Evolutionary conservation across 35 echinoderm and acorn worm species (phyloP).

Genomic region (Apostichopus californicus): DNA sequence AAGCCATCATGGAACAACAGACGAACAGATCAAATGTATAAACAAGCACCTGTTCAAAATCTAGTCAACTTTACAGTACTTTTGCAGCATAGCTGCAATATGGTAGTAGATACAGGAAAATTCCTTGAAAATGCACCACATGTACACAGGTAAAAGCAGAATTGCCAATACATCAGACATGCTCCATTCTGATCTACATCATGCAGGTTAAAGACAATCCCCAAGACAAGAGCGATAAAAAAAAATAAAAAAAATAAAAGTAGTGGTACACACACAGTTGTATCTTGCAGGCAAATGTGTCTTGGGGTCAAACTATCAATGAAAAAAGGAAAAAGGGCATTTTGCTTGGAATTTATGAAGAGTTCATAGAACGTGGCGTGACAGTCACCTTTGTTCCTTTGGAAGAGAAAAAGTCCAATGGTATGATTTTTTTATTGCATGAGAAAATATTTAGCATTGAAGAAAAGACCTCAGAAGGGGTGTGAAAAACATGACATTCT

Average conservation of each 20-base stretch:
- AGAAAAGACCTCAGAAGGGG: background rate
- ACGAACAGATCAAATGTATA: no score
- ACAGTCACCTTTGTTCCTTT: background rate
- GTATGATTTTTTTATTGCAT: background rate
- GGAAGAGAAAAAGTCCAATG: background rate
- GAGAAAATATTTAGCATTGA: background rate
- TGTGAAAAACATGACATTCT: background rate
- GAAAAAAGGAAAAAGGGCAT: background rate
- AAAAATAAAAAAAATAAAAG: background rate
- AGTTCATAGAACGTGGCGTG: background rate
- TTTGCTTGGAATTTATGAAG: background rate
- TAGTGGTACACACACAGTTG: background rate
- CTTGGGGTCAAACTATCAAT: background rate
- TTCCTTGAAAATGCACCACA: background rate
- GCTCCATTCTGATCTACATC: no score
- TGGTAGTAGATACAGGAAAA: background rate
- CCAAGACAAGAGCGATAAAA: background rate
- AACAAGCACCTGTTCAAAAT: background rate
- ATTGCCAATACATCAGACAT: background rate
- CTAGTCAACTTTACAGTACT: no score
- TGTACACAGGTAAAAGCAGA: no score
- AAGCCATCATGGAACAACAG: no score
- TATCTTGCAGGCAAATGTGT: background rate
- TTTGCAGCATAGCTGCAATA: no score
- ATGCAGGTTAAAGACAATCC: background rate